phyloP scores from a whole-genome alignment of 2,888 invertebrate species.

The Zygogramma bicolorata region DNA sequence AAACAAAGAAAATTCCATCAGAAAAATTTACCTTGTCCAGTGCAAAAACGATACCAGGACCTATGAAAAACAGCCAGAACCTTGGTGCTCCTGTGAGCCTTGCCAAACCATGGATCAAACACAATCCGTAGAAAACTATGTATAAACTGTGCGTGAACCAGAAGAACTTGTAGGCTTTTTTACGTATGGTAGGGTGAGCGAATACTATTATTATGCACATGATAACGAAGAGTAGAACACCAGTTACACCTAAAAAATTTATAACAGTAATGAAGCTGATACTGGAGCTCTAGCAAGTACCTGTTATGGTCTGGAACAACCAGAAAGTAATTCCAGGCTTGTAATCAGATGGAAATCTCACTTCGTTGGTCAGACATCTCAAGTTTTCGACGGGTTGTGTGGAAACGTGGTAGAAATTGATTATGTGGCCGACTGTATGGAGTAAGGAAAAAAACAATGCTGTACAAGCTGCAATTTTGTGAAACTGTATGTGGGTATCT shows the following conservation, averaged over 20 bases:
- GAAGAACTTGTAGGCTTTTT: conserved; percentile 95
- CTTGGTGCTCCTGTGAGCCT: conserved; percentile 90
- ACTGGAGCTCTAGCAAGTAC: conserved; percentile 67
- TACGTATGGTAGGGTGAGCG: conserved; percentile 91
- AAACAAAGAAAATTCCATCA: no score
- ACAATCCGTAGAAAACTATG: conserved; percentile 85
- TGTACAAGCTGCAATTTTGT: conserved; percentile 96
- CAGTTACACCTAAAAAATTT: conserved; percentile 78
- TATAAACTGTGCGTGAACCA: conserved; percentile 95
- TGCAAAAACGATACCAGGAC: conserved; percentile 89
- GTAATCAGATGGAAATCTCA: conserved; percentile 94
- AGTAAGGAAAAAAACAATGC: conserved; percentile 92
- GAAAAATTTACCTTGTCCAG: conserved; percentile 85
- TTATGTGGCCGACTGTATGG: conserved; percentile 94
- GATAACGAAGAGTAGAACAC: conserved; percentile 87
- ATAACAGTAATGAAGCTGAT: neutral
- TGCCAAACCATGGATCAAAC: conserved; percentile 91
- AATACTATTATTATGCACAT: conserved; percentile 98
- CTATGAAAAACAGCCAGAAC: conserved; percentile 95
- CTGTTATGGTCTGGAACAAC: conserved; percentile 95
- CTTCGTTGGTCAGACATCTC: conserved; percentile 91
- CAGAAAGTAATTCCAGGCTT: conserved; percentile 95
- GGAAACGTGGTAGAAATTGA: conserved; percentile 97
- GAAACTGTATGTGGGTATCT: conserved; percentile 96
- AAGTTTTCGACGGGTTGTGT: conserved; percentile 95